These are phyloP conservation scores for Sebastes iracundus DNA, from an alignment of 2,797 vertebrate species.

Conservation along the genomic window DNA sequence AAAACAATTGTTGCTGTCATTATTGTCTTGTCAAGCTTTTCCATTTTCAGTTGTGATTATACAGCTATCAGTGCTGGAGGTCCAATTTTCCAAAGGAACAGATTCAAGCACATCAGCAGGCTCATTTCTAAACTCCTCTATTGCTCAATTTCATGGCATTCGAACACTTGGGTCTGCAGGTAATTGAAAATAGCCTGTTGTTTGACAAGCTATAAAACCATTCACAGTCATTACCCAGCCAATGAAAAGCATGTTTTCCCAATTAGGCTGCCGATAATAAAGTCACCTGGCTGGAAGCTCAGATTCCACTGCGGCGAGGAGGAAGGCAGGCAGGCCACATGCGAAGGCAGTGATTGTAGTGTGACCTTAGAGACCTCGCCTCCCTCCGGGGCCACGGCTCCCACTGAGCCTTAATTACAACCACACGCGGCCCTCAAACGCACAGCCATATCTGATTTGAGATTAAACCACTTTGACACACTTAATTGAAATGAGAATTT, in stretches of 20 bases:
- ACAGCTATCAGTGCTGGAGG: slow-evolving; percentile 13
- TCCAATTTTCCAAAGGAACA: slow-evolving; percentile 58
- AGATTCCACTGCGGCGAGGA: slow-evolving; percentile 22
- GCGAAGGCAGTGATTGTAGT: slow-evolving; percentile 62
- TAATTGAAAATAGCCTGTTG: slow-evolving; percentile 79
- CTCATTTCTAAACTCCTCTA: slow-evolving; percentile 28
- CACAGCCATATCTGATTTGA: slow-evolving; percentile 67
- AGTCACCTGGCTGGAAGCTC: slow-evolving; percentile 73
- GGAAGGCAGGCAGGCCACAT: slow-evolving; percentile 25
- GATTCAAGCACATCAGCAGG: slow-evolving; percentile 37
- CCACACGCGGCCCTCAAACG: slow-evolving; percentile 46
- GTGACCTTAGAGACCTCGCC: slow-evolving; percentile 66
- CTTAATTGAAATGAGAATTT: slow-evolving; percentile 61
- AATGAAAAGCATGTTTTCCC: slow-evolving; percentile 72
- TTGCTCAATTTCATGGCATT: slow-evolving; percentile 67
- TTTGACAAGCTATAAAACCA: slow-evolving; percentile 78
- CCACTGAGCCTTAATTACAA: slow-evolving; percentile 73
- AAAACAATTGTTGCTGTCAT: slow-evolving; percentile 1
- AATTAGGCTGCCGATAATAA: slow-evolving; percentile 78
- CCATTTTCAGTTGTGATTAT: slow-evolving; percentile 24
- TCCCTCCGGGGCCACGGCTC: slow-evolving; percentile 49
- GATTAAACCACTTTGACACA: slow-evolving; percentile 62
- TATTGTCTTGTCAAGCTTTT: slow-evolving; percentile 10
- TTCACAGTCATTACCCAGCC: slow-evolving; percentile 75
- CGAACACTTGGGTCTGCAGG: slow-evolving; percentile 50